Percentiles rank a stretch among this genome's conserved stretches.
Evolutionary conservation across 2,888 invertebrate species (phyloP).

Genomic region (Pandemis heparana): DNA sequence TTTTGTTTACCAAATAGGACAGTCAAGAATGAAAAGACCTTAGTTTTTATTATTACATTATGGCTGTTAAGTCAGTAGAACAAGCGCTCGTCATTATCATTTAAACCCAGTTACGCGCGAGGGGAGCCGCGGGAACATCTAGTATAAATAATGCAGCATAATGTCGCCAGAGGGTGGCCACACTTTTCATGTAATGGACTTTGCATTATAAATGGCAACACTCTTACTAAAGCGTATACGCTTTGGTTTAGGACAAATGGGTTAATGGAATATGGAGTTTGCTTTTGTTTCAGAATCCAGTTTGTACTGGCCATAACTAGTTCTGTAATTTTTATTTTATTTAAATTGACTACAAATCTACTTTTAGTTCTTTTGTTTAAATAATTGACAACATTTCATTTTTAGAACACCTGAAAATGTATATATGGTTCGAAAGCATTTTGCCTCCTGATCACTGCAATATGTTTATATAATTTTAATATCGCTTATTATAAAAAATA

Average conservation of each 20-base stretch:
- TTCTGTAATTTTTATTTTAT: background rate
- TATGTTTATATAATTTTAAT: too few relatives aligned
- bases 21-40: too few relatives aligned
- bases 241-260: slow-evolving; percentile 31
- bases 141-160: slow-evolving; percentile 30
- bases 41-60: background rate
- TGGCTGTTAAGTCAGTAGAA: background rate
- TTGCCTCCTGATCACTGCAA: too few relatives aligned
- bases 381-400: too few relatives aligned
- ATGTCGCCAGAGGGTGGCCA: slow-evolving; percentile 26
- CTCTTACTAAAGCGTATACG: slow-evolving; percentile 30
- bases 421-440: too few relatives aligned
- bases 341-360: too few relatives aligned
- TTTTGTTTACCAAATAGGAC: too few relatives aligned
- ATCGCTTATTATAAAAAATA: too few relatives aligned
- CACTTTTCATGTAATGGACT: slow-evolving; percentile 31
- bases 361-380: too few relatives aligned
- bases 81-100: slow-evolving; percentile 13
- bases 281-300: background rate
- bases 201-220: slow-evolving; percentile 38
- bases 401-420: too few relatives aligned
- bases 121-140: slow-evolving; percentile 15
- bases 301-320: background rate
- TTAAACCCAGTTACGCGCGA: background rate
- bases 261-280: slow-evolving; percentile 17